Conservation (phyloP, 1,140 invertebrate genomes). For the Armadillidium nasatum region DNA sequence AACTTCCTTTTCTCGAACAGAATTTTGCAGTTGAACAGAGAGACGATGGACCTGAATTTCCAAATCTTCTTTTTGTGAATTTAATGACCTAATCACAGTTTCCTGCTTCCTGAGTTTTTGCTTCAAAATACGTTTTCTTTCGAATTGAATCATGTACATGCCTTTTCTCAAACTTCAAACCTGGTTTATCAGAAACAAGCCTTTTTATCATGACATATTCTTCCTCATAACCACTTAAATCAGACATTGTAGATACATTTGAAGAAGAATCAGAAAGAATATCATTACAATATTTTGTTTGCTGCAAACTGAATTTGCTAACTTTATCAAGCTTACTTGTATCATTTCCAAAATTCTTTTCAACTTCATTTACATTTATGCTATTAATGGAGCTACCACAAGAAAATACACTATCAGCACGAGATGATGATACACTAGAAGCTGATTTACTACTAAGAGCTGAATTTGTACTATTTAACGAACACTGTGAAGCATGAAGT, state of each 20-base stretch:
- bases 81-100: slow-evolving; percentile 29
- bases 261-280: slow-evolving; percentile 33
- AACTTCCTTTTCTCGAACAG: slow-evolving; percentile 38
- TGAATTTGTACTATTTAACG: slow-evolving; percentile 19
- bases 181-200: slow-evolving; percentile 29
- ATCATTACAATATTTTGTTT: slow-evolving; percentile 5
- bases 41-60: slow-evolving; percentile 37
- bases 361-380: slow-evolving; percentile 27
- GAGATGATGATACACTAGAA: slow-evolving; percentile 22
- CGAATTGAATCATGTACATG: not conserved
- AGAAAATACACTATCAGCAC: slow-evolving; percentile 25
- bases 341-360: slow-evolving; percentile 18
- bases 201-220: slow-evolving; percentile 35
- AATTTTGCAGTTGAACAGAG: slow-evolving; percentile 39
- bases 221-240: slow-evolving; percentile 41
- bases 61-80: slow-evolving; percentile 35
- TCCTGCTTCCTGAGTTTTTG: slow-evolving; percentile 19
- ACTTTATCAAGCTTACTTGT: slow-evolving; percentile 25
- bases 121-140: not conserved
- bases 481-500: slow-evolving; percentile 30
- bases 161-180: slow-evolving; percentile 12
- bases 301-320: slow-evolving; percentile 20
- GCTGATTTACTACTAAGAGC: slow-evolving; percentile 25
- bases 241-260: slow-evolving; percentile 37
- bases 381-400: slow-evolving; percentile 23